These are phyloP conservation scores for Ruditapes philippinarum DNA, from an alignment of 1,140 invertebrate genomes.

Conservation along the genomic window DNA sequence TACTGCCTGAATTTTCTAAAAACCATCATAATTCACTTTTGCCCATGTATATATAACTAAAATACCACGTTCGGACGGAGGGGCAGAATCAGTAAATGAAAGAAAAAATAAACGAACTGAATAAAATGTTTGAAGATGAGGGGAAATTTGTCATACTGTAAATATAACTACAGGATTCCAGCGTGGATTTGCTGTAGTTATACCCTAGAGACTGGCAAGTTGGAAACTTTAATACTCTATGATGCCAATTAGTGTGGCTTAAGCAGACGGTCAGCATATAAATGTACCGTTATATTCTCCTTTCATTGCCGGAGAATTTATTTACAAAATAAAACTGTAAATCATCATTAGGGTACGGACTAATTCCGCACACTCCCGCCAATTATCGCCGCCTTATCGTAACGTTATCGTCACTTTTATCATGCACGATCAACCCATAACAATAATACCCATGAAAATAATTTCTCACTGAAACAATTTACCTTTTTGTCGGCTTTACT, in stretches of 20 bases:
- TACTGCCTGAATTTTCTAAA: too few relatives aligned
- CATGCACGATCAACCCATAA: conserved; percentile 36
- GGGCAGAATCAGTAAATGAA: too few relatives aligned
- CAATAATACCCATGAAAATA: conserved; percentile 48
- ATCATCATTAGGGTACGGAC: conserved; percentile 61
- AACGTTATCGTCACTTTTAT: conserved; percentile 62
- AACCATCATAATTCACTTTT: too few relatives aligned
- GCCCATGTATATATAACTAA: too few relatives aligned
- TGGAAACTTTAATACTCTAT: background rate
- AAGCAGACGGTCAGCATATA: conserved; percentile 34
- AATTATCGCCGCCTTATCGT: conserved; percentile 60
- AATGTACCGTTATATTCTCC: conserved; percentile 57
- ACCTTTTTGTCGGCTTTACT: background rate
- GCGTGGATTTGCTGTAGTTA: background rate
- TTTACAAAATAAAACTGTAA: conserved; percentile 52
- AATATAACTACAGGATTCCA: background rate
- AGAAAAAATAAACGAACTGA: too few relatives aligned
- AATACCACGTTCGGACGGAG: too few relatives aligned
- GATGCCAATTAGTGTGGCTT: conserved; percentile 36
- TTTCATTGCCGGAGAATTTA: conserved; percentile 37
- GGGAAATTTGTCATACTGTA: background rate
- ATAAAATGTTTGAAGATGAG: too few relatives aligned
- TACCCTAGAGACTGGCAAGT: background rate
- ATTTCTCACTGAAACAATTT: conserved; percentile 4
- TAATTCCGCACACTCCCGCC: conserved; percentile 40